Conservation (phyloP, 2,888 invertebrate genomes). For the Ganaspis brasiliensis region DNA sequence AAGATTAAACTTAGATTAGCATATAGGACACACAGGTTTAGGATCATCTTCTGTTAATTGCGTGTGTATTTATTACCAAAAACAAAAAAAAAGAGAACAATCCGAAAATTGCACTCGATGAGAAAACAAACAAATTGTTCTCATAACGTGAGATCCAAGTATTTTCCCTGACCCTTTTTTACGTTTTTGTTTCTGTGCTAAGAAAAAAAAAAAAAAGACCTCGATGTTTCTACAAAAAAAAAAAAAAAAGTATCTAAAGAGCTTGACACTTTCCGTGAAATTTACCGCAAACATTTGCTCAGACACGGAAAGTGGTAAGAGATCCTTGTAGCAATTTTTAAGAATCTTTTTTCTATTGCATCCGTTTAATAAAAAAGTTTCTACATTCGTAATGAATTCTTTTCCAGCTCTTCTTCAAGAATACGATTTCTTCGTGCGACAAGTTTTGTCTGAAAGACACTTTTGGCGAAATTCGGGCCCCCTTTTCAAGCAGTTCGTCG, state of each 20-base stretch:
- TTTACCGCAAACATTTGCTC: too few relatives aligned
- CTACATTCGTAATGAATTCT: background rate
- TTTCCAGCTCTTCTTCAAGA: background rate
- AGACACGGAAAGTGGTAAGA: too few relatives aligned
- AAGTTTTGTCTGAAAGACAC: background rate
- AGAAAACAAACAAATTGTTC: background rate
- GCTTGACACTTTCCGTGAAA: too few relatives aligned
- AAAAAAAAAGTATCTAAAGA: too few relatives aligned
- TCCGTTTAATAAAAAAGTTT: background rate
- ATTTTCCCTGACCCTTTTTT: conserved; percentile 10
- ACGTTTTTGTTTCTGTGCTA: background rate
- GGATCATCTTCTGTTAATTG: conserved; percentile 8
- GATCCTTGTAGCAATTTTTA: background rate
- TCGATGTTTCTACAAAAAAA: too few relatives aligned
- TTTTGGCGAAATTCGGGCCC: conserved; percentile 19
- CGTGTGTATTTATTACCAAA: background rate
- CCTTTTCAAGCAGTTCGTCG: conserved; percentile 29
- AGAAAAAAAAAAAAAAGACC: background rate
- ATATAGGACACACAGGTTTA: conserved; percentile 9
- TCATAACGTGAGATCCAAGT: conserved; percentile 6
- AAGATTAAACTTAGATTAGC: conserved; percentile 25
- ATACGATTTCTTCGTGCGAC: background rate
- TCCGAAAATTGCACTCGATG: conserved; percentile 13
- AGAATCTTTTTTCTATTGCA: background rate
- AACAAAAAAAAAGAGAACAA: conserved; percentile 16